Base-by-base conservation (phyloP, 2,888 invertebrate genomes). In the Hemistola chrysoprasaria region DNA sequence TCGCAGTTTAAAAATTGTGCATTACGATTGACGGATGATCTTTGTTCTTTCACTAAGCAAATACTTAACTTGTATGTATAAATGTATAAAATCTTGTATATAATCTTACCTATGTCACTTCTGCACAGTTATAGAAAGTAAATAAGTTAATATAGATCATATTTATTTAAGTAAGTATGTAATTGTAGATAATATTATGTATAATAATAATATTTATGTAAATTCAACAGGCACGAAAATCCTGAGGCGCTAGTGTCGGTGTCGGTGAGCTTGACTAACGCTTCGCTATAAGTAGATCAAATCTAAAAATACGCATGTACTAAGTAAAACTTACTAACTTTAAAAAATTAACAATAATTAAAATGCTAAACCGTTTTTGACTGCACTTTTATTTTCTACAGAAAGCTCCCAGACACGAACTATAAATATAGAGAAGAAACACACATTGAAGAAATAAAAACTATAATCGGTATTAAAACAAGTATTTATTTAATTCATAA, bases 401-500 rank as follows among this genome's bases (percentile, higher is more conserved):
- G 64, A 67, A 42, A 42, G 42, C 32, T 38, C 42, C 40, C 44
- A 70, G 62, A 59, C 57, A 43, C 34, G 76, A 80, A 58, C 58
- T 78, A 22, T 72, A 57, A 60, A 32, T n/a, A 6, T 23, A 22
- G 2, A 20, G 8, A 9, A 11, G n/a, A n/a, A n/a, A n/a, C n/a
- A n/a, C n/a, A n/a, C n/a, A n/a, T n/a, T n/a, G 7, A 36, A 35
- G 32, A 27, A 47, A 50, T 42, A 22, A 49, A 52, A 53, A 52
- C 45, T 32, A 45, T 40, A 47, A 51, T 47, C 35, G 69, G 75
- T 84, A 85, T 86, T 86, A 84, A 88, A 87, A 85, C 85, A 88
- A 85, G 81, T 83, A 82, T 87, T 85, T 86, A 85, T 85, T 87
- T 81, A 79, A 75, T 81, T 80, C 76, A 79, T 83, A 52, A 40